phyloP scores from a whole-genome alignment of 1,140 invertebrate species.

The Drosophila santomea region DNA sequence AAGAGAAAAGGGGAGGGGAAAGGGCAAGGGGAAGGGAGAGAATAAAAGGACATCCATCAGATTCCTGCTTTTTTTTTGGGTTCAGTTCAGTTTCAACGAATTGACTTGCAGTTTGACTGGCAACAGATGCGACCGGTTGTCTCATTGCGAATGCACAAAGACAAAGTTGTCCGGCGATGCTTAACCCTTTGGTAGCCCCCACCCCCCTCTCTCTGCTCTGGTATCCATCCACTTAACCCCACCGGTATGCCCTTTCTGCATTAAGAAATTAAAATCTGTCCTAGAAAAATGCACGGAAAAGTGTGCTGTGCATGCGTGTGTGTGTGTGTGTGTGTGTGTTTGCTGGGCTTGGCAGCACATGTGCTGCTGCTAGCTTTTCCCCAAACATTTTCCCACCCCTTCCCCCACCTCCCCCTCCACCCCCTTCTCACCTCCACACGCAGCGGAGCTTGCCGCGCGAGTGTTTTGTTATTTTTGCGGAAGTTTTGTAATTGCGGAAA shows the following conservation, averaged over 20 bases:
- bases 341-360: conserved; percentile 47
- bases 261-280: conserved; percentile 82
- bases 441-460: conserved; percentile 35
- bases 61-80: conserved; percentile 7
- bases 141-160: conserved; percentile 62
- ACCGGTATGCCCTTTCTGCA: conserved; percentile 68
- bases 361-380: conserved; percentile 45
- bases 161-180: conserved; percentile 43
- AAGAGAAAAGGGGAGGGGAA: too few relatives aligned
- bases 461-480: conserved; percentile 80
- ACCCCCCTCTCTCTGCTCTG: not conserved
- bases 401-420: too few relatives aligned
- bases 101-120: conserved; percentile 28
- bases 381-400: not conserved
- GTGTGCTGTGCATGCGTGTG: conserved; percentile 3
- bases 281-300: conserved; percentile 64
- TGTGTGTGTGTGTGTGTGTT: conserved; percentile 7
- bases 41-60: conserved; percentile 21
- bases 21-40: too few relatives aligned
- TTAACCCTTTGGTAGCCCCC: conserved; percentile 15
- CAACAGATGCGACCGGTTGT: conserved; percentile 39
- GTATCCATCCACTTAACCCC: not conserved
- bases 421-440: not conserved
- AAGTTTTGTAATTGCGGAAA: conserved; percentile 83
- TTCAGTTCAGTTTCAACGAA: not conserved